Percentiles rank a stretch among this genome's conserved stretches.
These are phyloP conservation scores for Erythrocercus mccallii DNA, from an alignment of 2,113 vertebrate species.

Conservation along the genomic window DNA sequence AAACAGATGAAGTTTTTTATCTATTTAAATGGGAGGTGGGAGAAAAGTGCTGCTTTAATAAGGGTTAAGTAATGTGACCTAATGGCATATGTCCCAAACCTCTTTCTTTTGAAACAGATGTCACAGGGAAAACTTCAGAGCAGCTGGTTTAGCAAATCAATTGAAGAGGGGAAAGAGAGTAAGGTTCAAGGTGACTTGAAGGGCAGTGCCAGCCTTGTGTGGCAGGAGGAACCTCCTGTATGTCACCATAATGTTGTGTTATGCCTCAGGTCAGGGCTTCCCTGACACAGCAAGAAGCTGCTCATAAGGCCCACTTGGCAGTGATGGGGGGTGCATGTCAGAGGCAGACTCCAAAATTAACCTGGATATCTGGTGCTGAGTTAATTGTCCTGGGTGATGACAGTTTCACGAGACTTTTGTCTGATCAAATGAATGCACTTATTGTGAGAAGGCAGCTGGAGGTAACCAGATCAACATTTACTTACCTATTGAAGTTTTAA, in stretches of 20 bases:
- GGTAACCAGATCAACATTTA: background rate
- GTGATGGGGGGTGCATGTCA: fast-evolving
- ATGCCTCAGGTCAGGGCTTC: background rate
- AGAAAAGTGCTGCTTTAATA: too few relatives aligned
- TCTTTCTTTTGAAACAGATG: background rate
- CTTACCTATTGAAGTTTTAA: background rate
- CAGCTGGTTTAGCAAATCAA: background rate
- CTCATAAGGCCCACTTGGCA: background rate
- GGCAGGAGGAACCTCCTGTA: background rate
- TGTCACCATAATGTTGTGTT: too few relatives aligned
- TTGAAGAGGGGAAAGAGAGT: background rate
- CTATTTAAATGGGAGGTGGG: background rate
- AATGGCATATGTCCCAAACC: background rate
- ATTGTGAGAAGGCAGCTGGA: background rate
- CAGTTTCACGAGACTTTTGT: background rate
- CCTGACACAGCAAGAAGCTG: background rate
- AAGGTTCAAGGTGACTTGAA: background rate
- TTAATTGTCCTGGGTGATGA: background rate
- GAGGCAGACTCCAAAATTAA: background rate
- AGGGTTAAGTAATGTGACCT: background rate
- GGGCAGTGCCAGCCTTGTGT: background rate
- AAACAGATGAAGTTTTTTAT: background rate
- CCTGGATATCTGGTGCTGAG: background rate
- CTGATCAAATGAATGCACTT: background rate
- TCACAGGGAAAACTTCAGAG: background rate